Percentiles rank a stretch among this genome's conserved stretches.
These are phyloP conservation scores for Gouania willdenowi DNA, from an alignment of 2,797 vertebrate species.

Conservation along the genomic window DNA sequence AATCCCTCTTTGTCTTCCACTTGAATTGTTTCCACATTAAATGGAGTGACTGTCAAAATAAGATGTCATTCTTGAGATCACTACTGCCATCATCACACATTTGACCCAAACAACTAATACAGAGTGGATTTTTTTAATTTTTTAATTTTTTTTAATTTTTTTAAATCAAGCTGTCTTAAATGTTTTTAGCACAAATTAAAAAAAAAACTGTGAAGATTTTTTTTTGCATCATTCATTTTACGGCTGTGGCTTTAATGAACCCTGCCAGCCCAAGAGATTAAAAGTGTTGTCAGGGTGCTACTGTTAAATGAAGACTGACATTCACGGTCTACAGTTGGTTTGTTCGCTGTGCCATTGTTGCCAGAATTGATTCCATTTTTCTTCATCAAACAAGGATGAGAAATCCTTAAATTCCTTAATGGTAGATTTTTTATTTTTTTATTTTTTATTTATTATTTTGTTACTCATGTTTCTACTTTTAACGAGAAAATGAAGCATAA, in stretches of 20 bases:
- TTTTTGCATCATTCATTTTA: constrained; percentile 31
- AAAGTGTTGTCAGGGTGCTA: constrained; percentile 13
- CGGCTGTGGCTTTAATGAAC: constrained; percentile 12
- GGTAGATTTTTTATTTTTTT: too few species aligned
- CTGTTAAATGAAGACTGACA: constrained; percentile 52
- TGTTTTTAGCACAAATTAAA: constrained; percentile 2
- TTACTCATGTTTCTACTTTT: constrained; percentile 35
- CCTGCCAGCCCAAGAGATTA: constrained; percentile 8
- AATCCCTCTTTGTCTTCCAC: constrained; percentile 71
- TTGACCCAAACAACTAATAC: constrained; percentile 35
- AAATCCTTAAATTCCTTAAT: constrained; percentile 40
- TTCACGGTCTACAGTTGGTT: constrained; percentile 32
- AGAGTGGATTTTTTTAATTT: constrained; percentile 14
- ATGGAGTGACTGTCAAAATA: constrained; percentile 66
- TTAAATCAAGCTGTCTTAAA: too few species aligned
- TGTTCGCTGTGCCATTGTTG: constrained; percentile 42
- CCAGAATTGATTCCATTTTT: constrained; percentile 47
- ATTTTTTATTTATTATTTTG: too few species aligned
- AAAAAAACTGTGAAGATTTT: constrained; percentile 27
- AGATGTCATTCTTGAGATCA: constrained; percentile 66
- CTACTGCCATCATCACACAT: constrained; percentile 57
- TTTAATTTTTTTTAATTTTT: neutral
- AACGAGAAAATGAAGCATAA: constrained; percentile 38
- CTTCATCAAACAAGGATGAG: constrained; percentile 44
- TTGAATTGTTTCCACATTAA: constrained; percentile 73